These are phyloP conservation scores for Numida meleagris DNA, from an alignment of 2,113 vertebrate species.

Conservation along the genomic window DNA sequence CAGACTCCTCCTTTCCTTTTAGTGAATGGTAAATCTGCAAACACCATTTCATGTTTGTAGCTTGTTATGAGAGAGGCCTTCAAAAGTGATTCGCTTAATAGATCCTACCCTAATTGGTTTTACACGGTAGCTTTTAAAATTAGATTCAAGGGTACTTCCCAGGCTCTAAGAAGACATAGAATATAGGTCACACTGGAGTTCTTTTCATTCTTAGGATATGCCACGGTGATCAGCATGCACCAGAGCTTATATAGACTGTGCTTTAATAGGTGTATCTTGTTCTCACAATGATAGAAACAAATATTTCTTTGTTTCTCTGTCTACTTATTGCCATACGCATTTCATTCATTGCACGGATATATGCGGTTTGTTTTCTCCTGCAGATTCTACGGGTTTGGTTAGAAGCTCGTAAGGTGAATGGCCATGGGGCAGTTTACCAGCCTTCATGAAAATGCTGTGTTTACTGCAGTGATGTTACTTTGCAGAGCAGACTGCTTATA, in stretches of 20 bases:
- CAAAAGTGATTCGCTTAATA: conserved; percentile 22
- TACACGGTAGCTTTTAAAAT: conserved; percentile 65
- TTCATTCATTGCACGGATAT: not conserved
- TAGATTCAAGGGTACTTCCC: conserved; percentile 66
- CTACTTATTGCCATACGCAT: conserved; percentile 26
- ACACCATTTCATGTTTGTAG: not conserved
- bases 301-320: conserved; percentile 61
- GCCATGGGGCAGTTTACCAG: accelerated
- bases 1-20: not conserved
- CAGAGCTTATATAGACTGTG: not conserved
- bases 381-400: not conserved
- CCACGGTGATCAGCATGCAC: conserved; percentile 4
- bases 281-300: conserved; percentile 61
- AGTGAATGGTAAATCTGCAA: not conserved
- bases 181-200: conserved; percentile 67
- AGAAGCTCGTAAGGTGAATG: accelerated
- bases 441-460: not conserved
- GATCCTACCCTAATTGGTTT: conserved; percentile 59
- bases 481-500: not conserved
- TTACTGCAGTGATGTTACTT: not conserved
- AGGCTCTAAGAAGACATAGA: conserved; percentile 62
- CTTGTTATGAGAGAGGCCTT: conserved; percentile 28
- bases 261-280: conserved; percentile 49
- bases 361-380: not conserved
- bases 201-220: conserved; percentile 64